Base-by-base conservation (phyloP, 2,113 vertebrate species). In the Eonycteris spelaea region DNA sequence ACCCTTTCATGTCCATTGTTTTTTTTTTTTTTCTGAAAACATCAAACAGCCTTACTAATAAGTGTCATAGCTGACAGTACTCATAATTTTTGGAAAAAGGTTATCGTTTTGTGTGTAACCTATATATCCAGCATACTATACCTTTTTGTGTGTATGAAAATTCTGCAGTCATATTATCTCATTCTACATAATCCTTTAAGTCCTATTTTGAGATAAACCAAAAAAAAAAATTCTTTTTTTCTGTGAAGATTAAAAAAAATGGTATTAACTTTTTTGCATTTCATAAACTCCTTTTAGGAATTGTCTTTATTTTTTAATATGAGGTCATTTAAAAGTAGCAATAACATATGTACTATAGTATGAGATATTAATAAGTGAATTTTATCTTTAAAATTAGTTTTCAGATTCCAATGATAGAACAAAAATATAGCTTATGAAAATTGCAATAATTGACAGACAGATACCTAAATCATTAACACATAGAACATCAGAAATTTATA, bases 11-110 rank as follows among this genome's bases (percentile, higher is more conserved):
- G 59, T 77, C 51, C 48, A 14, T 0, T 51, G 40, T 6, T 74
- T 96, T 51, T 48, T 94, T 90, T 68, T 73, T 51, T 51, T 94
- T 90, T 68, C 51, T 70, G 45, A 63, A 94, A 90, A 82, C 22
- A 91, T 79, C 61, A 65, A 93, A 93, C 30, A 75, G 51, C 80
- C 53, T 73, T 67, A 86, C 22, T 73, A 97, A 63, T 63, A 93
- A 92, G 19, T 43, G 33, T 21, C 40, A 22, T 30, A n/a, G 33
- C 0, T 67, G 45, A 89, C 43, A 93, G 12, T 38, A 67, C 6
- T 57, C 70, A 91, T 12, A 6, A 11, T 19, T 92, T 88, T 90
- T 53, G 85, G 51, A 61, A 71, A 79, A 51, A 51, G 48, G 6
- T 48, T 48, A 48, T 48, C 45, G 12, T 48, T 43, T 43, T 7